Conservation (phyloP, 2,113 vertebrate species). For the Falco punctatus region DNA sequence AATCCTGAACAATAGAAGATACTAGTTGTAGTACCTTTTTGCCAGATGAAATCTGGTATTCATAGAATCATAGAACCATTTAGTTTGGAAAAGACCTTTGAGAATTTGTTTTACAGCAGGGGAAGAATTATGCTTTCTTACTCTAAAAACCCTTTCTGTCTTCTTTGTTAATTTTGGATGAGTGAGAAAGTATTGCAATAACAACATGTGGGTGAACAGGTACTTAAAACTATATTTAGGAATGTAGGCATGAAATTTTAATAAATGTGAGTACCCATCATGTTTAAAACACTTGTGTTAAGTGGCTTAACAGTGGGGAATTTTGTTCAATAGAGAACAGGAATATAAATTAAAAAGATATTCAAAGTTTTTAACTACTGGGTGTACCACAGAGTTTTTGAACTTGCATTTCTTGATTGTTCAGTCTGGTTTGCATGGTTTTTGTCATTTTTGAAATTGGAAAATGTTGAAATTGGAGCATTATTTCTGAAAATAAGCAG, state of each 20-base stretch:
- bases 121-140: background rate
- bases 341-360: background rate
- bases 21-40: background rate
- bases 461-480: background rate
- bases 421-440: background rate
- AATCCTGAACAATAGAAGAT: background rate
- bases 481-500: background rate
- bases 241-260: background rate
- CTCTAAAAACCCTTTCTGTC: background rate
- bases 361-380: background rate
- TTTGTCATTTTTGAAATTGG: background rate
- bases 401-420: background rate
- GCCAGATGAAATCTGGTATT: too few relatives aligned
- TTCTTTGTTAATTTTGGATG: background rate
- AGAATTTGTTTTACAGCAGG: background rate
- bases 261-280: background rate
- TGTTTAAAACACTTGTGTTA: background rate
- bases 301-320: background rate
- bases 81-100: too few relatives aligned
- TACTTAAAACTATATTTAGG: background rate
- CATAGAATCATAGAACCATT: too few relatives aligned
- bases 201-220: background rate
- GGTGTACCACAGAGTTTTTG: background rate
- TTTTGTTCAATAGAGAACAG: background rate
- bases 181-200: background rate